Conservation (phyloP, 2,797 vertebrate genomes). For the Ctenochaetus hawaiiensis region DNA sequence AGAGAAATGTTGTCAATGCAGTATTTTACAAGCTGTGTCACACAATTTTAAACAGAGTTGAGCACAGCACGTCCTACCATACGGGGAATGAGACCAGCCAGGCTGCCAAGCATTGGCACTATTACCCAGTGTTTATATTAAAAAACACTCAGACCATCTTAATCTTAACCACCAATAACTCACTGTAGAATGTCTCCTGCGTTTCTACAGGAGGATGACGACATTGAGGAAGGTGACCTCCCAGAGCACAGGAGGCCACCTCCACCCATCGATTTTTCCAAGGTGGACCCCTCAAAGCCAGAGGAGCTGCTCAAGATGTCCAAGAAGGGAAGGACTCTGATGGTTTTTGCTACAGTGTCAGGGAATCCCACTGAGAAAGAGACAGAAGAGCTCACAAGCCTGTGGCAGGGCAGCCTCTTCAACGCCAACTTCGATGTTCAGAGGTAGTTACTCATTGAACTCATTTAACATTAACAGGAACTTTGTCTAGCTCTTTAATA, state of each 20-base stretch:
- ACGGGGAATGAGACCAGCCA: no score
- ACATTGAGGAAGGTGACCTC: conserved; percentile 96
- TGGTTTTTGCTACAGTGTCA: conserved; percentile 96
- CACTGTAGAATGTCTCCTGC: neutral
- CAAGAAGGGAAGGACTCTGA: conserved; percentile 96
- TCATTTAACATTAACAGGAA: neutral
- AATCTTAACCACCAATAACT: neutral
- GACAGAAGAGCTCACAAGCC: conserved; percentile 93
- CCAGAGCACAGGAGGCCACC: conserved; percentile 93
- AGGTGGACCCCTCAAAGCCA: conserved; percentile 92
- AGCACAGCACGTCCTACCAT: no score
- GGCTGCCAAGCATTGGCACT: no score
- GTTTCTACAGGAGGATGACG: conserved; percentile 90
- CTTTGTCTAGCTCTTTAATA: neutral
- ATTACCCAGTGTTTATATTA: no score
- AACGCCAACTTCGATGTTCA: conserved; percentile 98
- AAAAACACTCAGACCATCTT: no score
- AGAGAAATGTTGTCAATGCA: no score
- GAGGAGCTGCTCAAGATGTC: conserved; percentile 94
- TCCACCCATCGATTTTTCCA: conserved; percentile 93
- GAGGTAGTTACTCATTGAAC: conserved; percentile 81
- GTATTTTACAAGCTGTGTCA: no score
- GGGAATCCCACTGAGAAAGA: conserved; percentile 95
- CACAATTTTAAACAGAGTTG: no score
- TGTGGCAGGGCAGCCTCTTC: conserved; percentile 97